These are phyloP conservation scores for Limenitis camilla DNA, from an alignment of 2,888 invertebrate genomes.

Conservation along the genomic window DNA sequence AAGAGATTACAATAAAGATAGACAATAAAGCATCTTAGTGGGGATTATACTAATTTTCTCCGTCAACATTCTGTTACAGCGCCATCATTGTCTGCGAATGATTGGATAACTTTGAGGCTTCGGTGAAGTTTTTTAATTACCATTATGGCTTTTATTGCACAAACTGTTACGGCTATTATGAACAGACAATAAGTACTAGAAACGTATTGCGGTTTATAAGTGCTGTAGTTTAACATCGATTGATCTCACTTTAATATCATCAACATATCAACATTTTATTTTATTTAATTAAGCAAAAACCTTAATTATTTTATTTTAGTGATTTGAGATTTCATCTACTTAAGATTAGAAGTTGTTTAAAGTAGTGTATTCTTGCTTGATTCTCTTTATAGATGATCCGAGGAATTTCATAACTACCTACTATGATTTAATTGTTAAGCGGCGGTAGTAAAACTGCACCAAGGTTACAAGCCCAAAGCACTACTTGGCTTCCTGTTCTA, in stretches of 20 bases:
- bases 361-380: too few relatives aligned
- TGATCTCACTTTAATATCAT: not conserved
- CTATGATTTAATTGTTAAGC: too few relatives aligned
- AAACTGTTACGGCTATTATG: conserved; percentile 1
- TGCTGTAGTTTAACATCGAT: not conserved
- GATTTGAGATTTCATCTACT: too few relatives aligned
- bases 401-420: too few relatives aligned
- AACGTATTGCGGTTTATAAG: not conserved
- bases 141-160: conserved; percentile 6
- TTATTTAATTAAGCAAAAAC: too few relatives aligned
- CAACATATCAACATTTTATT: too few relatives aligned
- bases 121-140: conserved; percentile 13
- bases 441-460: too few relatives aligned
- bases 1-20: conserved; percentile 8
- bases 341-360: too few relatives aligned
- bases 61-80: conserved; percentile 14
- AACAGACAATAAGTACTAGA: not conserved
- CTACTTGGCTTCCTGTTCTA: too few relatives aligned
- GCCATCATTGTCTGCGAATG: conserved; percentile 5
- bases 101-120: conserved; percentile 11
- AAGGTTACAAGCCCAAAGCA: too few relatives aligned
- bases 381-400: too few relatives aligned
- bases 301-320: too few relatives aligned
- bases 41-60: conserved; percentile 15
- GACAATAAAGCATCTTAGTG: conserved; percentile 11